A percentile compares a stretch with the other conserved stretches of the same genome.
These are phyloP conservation scores for Stenodera caucasica DNA, from an alignment of 2,888 invertebrate species.

Conservation along the genomic window DNA sequence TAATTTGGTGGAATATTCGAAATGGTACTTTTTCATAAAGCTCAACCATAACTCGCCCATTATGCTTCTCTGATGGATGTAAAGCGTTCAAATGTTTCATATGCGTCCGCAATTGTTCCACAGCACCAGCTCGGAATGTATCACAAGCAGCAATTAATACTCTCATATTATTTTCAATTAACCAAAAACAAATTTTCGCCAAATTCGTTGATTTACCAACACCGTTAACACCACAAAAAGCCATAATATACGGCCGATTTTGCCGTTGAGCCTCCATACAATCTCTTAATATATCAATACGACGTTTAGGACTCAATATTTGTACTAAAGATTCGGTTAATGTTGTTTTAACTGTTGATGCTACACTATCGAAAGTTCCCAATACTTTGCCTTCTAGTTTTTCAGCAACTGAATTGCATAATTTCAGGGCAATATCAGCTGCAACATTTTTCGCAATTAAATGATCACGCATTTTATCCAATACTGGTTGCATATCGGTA, in stretches of 20 bases:
- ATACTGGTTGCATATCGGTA: slow-evolving; percentile 79
- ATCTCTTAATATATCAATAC: slow-evolving; percentile 95
- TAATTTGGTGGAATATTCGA: no score
- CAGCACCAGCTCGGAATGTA: slow-evolving; percentile 98
- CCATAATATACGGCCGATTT: slow-evolving; percentile 89
- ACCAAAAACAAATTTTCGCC: slow-evolving; percentile 99
- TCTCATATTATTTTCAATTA: slow-evolving; percentile 94
- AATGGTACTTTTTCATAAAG: slow-evolving; percentile 91
- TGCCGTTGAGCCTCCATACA: slow-evolving; percentile 82
- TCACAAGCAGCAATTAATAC: slow-evolving; percentile 99
- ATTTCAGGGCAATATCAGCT: slow-evolving; percentile 88
- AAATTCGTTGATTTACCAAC: slow-evolving; percentile 99
- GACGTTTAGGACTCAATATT: slow-evolving; percentile 90
- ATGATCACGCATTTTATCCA: slow-evolving; percentile 95
- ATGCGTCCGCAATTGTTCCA: slow-evolving; percentile 97
- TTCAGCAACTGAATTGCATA: slow-evolving; percentile 89
- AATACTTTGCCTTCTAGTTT: slow-evolving; percentile 91
- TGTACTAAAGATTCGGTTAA: slow-evolving; percentile 90
- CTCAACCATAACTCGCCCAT: slow-evolving; percentile 80
- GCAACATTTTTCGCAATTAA: slow-evolving; percentile 98
- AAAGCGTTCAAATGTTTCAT: slow-evolving; percentile 89
- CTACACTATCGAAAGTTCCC: slow-evolving; percentile 94
- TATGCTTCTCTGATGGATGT: slow-evolving; percentile 78
- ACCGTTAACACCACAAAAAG: slow-evolving; percentile 98
- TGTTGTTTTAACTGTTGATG: slow-evolving; percentile 82